Conservation (phyloP, 2,797 vertebrate genomes). For the Melanogrammus aeglefinus region DNA sequence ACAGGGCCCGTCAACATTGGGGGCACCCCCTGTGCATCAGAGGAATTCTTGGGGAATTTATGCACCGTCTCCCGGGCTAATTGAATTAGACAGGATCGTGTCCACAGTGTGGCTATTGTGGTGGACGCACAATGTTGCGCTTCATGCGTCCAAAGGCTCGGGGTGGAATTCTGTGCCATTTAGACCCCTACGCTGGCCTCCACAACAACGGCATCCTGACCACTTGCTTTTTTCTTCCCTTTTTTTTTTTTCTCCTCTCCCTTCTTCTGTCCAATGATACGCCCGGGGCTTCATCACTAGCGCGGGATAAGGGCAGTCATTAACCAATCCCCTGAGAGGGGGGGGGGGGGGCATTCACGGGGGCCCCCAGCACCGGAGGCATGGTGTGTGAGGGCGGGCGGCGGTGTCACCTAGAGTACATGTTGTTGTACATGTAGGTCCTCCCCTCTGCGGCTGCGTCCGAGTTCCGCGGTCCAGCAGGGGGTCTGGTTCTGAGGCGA, state of each 20-base stretch:
- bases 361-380: constrained; percentile 69
- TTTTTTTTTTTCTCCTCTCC: constrained; percentile 35
- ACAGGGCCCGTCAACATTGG: constrained; percentile 74
- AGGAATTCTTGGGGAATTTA: constrained; percentile 99
- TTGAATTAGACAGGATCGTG: constrained; percentile 97
- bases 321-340: constrained; percentile 83
- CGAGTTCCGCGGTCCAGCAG: background rate
- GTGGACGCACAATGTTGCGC: constrained; percentile 91
- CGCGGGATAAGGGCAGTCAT: constrained; percentile 88
- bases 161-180: constrained; percentile 91
- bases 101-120: constrained; percentile 96
- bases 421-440: constrained; percentile 73
- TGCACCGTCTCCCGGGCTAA: constrained; percentile 95
- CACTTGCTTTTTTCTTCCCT: constrained; percentile 67
- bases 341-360: constrained; percentile 72
- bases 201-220: constrained; percentile 81
- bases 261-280: constrained; percentile 41
- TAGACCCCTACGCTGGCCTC: constrained; percentile 80
- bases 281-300: constrained; percentile 46
- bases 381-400: constrained; percentile 67
- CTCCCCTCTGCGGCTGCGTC: background rate
- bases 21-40: constrained; percentile 90
- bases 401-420: constrained; percentile 79
- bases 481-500: constrained; percentile 60
- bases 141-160: constrained; percentile 86